Evolutionary conservation across 2,888 invertebrate species (phyloP).

Genomic region (Zhengitettix transpicula): DNA sequence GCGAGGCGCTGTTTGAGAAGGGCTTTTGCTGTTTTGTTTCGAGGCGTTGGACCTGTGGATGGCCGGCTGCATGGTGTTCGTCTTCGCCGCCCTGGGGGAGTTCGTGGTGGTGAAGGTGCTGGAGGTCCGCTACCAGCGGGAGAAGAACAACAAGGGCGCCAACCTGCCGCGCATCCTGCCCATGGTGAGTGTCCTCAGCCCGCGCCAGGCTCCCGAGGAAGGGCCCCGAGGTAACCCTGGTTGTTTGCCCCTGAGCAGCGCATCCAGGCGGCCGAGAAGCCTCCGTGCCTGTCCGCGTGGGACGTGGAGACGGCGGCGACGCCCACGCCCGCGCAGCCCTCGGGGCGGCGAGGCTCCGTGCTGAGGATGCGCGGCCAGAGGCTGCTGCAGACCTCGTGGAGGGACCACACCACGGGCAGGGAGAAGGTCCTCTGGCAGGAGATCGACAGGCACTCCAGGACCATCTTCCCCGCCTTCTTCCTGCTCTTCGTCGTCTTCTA

Average conservation of each 20-base stretch:
- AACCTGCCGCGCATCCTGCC: constrained; percentile 28
- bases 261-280: constrained; percentile 45
- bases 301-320: constrained; percentile 30
- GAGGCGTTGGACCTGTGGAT: constrained; percentile 78
- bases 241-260: constrained; percentile 30
- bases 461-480: constrained; percentile 64
- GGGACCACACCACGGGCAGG: constrained; percentile 26
- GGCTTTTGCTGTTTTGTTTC: constrained; percentile 12
- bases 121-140: constrained; percentile 49
- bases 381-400: constrained; percentile 24
- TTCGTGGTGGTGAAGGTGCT: constrained; percentile 71
- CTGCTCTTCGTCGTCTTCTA: constrained; percentile 57
- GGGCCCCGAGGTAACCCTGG: too few relatives aligned
- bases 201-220: too few relatives aligned
- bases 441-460: constrained; percentile 59
- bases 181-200: constrained; percentile 35
- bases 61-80: constrained; percentile 77
- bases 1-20: not conserved
- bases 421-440: constrained; percentile 61
- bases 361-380: constrained; percentile 18
- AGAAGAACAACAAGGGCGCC: constrained; percentile 35
- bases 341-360: constrained; percentile 32
- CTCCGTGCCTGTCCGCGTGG: constrained; percentile 29
- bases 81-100: constrained; percentile 67
- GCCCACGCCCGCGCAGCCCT: constrained; percentile 39